phyloP scores from a whole-genome alignment of 2,888 invertebrate genomes.

The Andrena hattorfiana region DNA sequence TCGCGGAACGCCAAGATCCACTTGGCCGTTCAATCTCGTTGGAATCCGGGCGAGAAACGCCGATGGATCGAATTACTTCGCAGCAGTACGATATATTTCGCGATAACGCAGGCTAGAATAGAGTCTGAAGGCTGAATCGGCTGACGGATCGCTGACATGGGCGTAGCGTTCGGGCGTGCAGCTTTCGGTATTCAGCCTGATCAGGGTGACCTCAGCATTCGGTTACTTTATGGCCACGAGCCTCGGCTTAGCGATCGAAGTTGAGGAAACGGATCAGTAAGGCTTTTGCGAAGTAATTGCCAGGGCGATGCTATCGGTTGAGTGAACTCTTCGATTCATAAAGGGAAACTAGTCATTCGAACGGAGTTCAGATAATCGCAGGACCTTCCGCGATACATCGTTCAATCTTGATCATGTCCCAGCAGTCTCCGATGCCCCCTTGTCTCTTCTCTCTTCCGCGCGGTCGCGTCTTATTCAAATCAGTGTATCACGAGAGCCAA shows the following conservation, averaged over 20 bases:
- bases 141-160: not conserved
- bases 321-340: not conserved
- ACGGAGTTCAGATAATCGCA: not conserved
- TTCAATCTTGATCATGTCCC: not conserved
- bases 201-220: not conserved
- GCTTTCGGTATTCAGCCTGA: not conserved
- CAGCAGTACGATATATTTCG: not conserved
- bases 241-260: too few relatives aligned
- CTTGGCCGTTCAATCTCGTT: not conserved
- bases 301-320: not conserved
- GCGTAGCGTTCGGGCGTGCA: not conserved
- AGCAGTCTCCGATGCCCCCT: not conserved
- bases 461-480: conserved; percentile 11
- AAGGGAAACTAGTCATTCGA: not conserved
- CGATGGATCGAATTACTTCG: not conserved
- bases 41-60: not conserved
- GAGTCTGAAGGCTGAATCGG: too few relatives aligned
- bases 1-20: not conserved
- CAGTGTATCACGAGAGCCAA: conserved; percentile 28
- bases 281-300: not conserved
- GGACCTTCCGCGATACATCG: not conserved
- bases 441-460: not conserved
- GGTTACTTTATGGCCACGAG: too few relatives aligned
- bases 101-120: too few relatives aligned
- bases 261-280: not conserved